Conservation (phyloP, 2,888 invertebrate genomes). For the Smittia aterrima region DNA sequence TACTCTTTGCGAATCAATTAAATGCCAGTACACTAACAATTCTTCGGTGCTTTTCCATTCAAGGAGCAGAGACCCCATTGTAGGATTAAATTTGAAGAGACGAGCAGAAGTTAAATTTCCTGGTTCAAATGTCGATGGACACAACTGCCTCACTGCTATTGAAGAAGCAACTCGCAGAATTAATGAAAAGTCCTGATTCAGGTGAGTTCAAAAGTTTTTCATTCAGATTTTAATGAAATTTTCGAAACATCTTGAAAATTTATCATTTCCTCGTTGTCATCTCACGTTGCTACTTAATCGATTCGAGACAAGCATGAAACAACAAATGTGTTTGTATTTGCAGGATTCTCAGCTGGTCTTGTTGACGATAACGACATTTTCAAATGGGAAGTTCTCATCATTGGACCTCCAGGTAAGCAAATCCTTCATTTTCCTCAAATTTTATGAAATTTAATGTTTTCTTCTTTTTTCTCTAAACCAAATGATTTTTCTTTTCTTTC, state of each 20-base stretch:
- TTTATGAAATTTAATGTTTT: conserved; percentile 19
- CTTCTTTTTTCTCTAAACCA: conserved; percentile 19
- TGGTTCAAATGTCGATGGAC: conserved; percentile 8
- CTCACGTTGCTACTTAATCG: not conserved
- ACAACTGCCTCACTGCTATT: conserved; percentile 37
- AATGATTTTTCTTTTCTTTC: conserved; percentile 25
- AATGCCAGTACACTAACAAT: not conserved
- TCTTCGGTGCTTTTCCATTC: not conserved
- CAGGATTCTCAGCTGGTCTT: conserved; percentile 98
- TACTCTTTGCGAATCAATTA: not conserved
- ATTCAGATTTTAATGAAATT: not conserved
- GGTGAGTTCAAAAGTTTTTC: not conserved
- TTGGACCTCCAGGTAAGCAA: conserved; percentile 99
- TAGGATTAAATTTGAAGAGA: too few relatives aligned
- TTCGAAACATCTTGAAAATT: not conserved
- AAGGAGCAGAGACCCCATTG: not conserved
- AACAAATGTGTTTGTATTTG: not conserved
- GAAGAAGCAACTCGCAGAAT: conserved; percentile 34
- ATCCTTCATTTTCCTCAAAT: conserved; percentile 63
- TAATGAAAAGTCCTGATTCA: conserved; percentile 25
- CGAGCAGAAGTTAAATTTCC: not conserved
- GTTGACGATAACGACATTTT: conserved; percentile 99
- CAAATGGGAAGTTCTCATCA: conserved; percentile 99
- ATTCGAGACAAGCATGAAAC: not conserved
- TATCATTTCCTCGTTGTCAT: not conserved